Conservation (phyloP, 2,797 vertebrate genomes). For the Anguilla megastoma region DNA sequence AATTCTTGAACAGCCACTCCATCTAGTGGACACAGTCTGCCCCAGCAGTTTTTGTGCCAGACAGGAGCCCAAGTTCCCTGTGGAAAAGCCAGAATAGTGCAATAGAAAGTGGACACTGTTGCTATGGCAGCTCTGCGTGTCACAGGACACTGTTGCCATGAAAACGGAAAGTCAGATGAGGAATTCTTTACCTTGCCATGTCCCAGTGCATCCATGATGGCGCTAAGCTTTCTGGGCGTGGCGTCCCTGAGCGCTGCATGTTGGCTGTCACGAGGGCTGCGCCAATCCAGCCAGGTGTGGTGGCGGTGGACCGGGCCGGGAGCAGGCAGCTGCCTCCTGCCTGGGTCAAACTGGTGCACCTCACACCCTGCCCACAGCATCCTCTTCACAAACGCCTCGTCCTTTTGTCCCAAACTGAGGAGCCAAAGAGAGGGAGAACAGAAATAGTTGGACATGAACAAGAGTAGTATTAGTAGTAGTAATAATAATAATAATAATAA, state of each 20-base stretch:
- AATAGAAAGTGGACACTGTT: constrained; percentile 62
- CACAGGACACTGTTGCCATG: constrained; percentile 75
- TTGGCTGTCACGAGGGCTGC: constrained; percentile 51
- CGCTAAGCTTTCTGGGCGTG: constrained; percentile 65
- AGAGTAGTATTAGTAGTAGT: background rate
- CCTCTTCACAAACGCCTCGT: constrained; percentile 66
- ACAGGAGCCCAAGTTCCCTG: constrained; percentile 38
- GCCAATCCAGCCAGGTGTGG: constrained; percentile 77
- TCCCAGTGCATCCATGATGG: constrained; percentile 72
- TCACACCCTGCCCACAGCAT: constrained; percentile 65
- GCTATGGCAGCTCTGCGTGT: constrained; percentile 74
- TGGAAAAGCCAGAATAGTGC: constrained; percentile 38
- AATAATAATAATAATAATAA: background rate
- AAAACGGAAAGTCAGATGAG: constrained; percentile 49
- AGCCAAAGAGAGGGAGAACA: constrained; percentile 42
- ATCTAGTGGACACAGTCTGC: constrained; percentile 65
- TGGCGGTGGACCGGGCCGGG: constrained; percentile 54
- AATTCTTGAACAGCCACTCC: constrained; percentile 43
- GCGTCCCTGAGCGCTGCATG: constrained; percentile 56
- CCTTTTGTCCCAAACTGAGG: constrained; percentile 67
- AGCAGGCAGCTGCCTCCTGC: constrained; percentile 45
- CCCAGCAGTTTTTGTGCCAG: constrained; percentile 47
- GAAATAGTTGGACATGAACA: constrained; percentile 19
- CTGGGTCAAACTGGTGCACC: constrained; percentile 75
- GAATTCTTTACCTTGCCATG: constrained; percentile 52